Conservation (phyloP, 2,888 invertebrate genomes). For the Melipona beecheii region DNA sequence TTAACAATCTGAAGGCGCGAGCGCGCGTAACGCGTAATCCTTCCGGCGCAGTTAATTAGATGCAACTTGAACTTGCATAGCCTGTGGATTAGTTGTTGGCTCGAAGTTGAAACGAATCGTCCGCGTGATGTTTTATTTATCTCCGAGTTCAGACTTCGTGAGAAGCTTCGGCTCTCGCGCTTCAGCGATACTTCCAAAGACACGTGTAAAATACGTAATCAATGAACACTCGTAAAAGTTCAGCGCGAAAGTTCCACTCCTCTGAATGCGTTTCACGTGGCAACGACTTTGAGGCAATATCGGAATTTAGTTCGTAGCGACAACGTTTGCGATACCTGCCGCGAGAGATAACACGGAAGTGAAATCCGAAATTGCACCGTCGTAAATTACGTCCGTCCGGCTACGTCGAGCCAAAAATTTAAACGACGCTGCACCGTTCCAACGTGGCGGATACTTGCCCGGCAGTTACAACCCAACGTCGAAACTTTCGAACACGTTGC, state of each 20-base stretch:
- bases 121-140: slow-evolving; percentile 63
- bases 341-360: background rate
- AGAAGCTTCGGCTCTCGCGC: no score
- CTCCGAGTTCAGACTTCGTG: slow-evolving; percentile 2
- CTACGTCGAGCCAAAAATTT: background rate
- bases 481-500: background rate
- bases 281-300: background rate
- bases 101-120: slow-evolving; percentile 62
- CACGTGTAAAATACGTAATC: slow-evolving; percentile 3
- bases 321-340: background rate
- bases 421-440: background rate
- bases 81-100: slow-evolving; percentile 47
- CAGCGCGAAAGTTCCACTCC: background rate
- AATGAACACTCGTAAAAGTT: background rate
- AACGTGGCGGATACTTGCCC: no score
- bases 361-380: background rate
- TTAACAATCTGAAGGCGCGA: slow-evolving; percentile 12
- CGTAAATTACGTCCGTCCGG: background rate
- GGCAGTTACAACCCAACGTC: background rate
- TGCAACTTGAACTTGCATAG: slow-evolving; percentile 38
- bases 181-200: background rate
- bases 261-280: background rate
- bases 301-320: background rate
- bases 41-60: slow-evolving; percentile 56
- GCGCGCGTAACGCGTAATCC: slow-evolving; percentile 47